Base-by-base conservation (phyloP, 2,113 vertebrate genomes). In the Podocnemis expansa region DNA sequence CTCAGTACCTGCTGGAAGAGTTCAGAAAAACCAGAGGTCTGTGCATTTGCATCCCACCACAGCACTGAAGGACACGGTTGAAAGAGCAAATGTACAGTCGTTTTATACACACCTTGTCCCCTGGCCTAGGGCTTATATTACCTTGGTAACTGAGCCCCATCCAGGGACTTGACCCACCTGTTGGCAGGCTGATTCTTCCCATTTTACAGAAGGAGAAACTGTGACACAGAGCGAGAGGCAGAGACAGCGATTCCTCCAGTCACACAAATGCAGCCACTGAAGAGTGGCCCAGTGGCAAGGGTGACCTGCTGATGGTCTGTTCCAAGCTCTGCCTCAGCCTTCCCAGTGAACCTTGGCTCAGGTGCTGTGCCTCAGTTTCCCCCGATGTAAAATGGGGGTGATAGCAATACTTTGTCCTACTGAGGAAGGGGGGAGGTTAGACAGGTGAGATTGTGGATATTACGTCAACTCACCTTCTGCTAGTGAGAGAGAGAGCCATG, bases 1-100 rank as follows among this genome's bases (percentile, higher is more conserved):
- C 95, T 31, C 27, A 41, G 16, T 96, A 80, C 87, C 93, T 98
- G 52, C 63, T 98, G 45, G 91, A 90, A 27, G 92, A 86, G 10
- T 84, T 99, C 1, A 27, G 79, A 3, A 84, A 96, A 17, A 97
- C 90, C 1, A 94, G 98, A 92, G 97, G 98, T 98, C n/a, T 38
- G 63, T 3, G 60, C 7, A 3, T 70, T 70, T 21, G 63, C 8
- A 7, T 19, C 60, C 34, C 60, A 4, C 60, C 7, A 31, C 4
- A 67, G 16, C 34, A 19, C 34, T 34, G 3, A 4, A 38, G n/a
- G n/a, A 8, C 63, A n/a, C 14, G 16, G 60, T 34, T 17, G 4
- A 34, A 34, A 78, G 38, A 38, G 85, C 31, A 3, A 31, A 31
- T 67, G 34, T 67, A 67, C 34, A n/a, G 7, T 34, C 8, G 4